Evolutionary conservation across 2,888 invertebrate genomes (phyloP).

Genomic region (Rhagonycha fulva): DNA sequence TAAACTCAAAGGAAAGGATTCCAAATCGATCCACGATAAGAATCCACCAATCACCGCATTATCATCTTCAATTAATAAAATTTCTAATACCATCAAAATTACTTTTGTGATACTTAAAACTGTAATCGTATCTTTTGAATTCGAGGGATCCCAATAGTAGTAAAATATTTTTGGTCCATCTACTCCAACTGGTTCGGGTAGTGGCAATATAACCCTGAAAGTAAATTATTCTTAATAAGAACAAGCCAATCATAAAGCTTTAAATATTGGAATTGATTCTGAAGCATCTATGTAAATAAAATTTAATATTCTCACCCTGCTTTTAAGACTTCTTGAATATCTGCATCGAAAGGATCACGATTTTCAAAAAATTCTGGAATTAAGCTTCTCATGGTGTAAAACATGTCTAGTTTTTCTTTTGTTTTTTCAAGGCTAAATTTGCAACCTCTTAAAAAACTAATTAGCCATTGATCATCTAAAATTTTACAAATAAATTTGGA

Average conservation of each 20-base stretch:
- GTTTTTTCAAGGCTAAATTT: background rate
- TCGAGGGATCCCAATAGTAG: background rate
- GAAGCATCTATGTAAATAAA: no score
- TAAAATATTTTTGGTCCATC: background rate
- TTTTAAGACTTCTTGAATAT: background rate
- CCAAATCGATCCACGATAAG: background rate
- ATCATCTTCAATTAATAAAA: background rate
- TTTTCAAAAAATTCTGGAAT: background rate
- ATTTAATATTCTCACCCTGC: background rate
- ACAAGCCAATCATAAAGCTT: background rate
- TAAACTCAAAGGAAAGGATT: background rate
- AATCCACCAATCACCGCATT: background rate
- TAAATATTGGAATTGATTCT: background rate
- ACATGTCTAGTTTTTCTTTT: background rate
- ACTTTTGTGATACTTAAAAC: background rate
- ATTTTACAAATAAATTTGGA: background rate
- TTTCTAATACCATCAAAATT: background rate
- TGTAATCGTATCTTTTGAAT: background rate
- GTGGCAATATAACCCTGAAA: background rate
- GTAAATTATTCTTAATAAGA: background rate
- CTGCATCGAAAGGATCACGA: background rate
- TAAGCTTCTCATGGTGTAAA: background rate
- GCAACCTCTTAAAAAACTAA: background rate
- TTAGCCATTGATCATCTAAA: background rate
- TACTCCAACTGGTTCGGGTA: background rate